Evolutionary conservation across 1,140 invertebrate genomes (phyloP), one percentile per base, ranked within the genome.

Genomic region (Asobara japonica): DNA sequence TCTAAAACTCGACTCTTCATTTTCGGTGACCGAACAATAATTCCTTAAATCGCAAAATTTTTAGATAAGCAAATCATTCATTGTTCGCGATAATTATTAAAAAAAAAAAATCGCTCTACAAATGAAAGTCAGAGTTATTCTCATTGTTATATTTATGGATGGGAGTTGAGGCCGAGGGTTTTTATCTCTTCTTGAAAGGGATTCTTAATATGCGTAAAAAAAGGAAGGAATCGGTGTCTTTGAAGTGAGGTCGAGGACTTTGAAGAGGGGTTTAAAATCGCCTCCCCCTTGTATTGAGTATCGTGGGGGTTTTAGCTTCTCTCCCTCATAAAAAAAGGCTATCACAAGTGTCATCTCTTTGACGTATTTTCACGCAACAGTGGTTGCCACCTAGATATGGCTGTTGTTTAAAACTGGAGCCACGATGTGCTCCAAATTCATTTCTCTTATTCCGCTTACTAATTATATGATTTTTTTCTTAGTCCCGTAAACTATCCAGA

Each of bases 121-220:
- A 20, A 51, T 51, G 16, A 51, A 38, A 38, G 10, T n/a, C 36
- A 38, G 36, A 38, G 45, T 56, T 56, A 25, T 56, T 56, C 51
- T 25, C 51, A 22, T 25, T 56, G 22, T 56, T 11, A 7, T 56
- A 56, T 56, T 56, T 56, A 56, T 56, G 51, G 20, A 56, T 18
- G n/a, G 4, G 11, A 56, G 22, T 6, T 0, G 6, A 25, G 7
- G 51, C 18, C 8, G 51, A 27, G 51, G 51, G 22, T n/a, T 45
- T 45, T 1, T 18, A 56, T 20, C 25, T 56, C 13, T 18, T 56
- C 51, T 56, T 25, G 51, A 56, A 56, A 6, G 13, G 25, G 51
- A 56, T 56, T 56, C 51, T 56, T 56, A 56, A 56, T 56, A 56
- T 27, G 60, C 29, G 25, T 62, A 60, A 62, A 62, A 62, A 62